phyloP scores from a whole-genome alignment of 2,797 vertebrate species.

The Rhinichthys osculus region DNA sequence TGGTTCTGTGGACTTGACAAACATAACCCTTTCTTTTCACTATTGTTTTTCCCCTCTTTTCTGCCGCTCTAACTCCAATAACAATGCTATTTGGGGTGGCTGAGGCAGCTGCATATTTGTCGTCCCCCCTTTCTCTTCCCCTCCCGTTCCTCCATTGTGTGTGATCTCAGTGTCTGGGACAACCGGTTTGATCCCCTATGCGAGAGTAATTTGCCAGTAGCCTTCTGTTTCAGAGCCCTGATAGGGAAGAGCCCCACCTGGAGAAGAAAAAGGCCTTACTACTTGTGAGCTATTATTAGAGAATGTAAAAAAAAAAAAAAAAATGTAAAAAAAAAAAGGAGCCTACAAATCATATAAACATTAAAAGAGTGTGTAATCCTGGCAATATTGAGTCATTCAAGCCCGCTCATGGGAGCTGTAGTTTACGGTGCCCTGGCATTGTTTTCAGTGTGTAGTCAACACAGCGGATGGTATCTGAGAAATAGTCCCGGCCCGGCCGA shows the following conservation, averaged over 20 bases:
- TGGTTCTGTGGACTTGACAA: slow-evolving; percentile 36
- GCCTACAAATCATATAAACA: slow-evolving; percentile 12
- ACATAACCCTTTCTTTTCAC: slow-evolving; percentile 44
- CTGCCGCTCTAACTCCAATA: slow-evolving; percentile 43
- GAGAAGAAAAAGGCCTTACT: slow-evolving; percentile 6
- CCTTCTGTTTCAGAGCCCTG: background rate
- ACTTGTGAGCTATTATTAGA: background rate
- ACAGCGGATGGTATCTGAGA: slow-evolving; percentile 70
- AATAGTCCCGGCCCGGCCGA: slow-evolving; percentile 59
- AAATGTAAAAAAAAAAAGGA: background rate
- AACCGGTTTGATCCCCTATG: slow-evolving; percentile 47
- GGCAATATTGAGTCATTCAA: slow-evolving; percentile 30
- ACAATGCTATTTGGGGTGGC: slow-evolving; percentile 57
- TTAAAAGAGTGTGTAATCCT: slow-evolving; percentile 23
- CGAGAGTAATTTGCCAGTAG: slow-evolving; percentile 43
- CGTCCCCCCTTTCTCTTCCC: background rate
- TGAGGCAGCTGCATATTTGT: slow-evolving; percentile 53
- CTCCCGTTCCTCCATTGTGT: slow-evolving; percentile 21
- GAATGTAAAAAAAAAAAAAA: background rate
- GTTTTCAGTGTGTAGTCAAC: slow-evolving; percentile 73
- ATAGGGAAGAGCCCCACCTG: slow-evolving; percentile 30
- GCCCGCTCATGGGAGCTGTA: slow-evolving; percentile 46
- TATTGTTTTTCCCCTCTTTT: slow-evolving; percentile 52
- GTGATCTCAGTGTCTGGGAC: slow-evolving; percentile 43
- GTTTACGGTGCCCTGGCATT: slow-evolving; percentile 58